Evolutionary conservation across 2,797 vertebrate species (phyloP), one percentile per base, ranked within the genome.

Genomic region (Typhlichthys eigenmanni): DNA sequence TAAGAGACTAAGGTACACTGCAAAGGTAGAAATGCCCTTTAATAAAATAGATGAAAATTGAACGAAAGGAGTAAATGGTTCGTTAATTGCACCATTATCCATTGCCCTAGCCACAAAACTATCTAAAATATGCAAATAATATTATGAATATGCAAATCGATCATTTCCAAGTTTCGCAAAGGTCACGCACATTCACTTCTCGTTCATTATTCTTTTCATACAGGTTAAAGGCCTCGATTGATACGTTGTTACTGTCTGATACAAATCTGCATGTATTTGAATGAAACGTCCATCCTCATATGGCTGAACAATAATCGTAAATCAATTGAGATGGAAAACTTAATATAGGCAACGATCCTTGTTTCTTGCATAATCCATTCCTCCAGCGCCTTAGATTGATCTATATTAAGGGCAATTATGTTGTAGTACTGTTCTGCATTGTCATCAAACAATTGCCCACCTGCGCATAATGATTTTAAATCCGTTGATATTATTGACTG

Each of bases 1-100:
- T 84, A 87, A 87, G 78, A 83, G 71, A 86, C 81, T 79, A 79
- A 85, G 81, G 73, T 80, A 78, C 68, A 78, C 71, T 62, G 79
- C 76, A 61, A 74, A 86, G 78, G 77, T 66, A 83, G 72, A 34
- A 69, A 61, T 81, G 78, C 85, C 80, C 80, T 67, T 49, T 54
- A 58, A 69, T 66, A 60, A 29, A 55, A 54, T 43, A 47, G 47
- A 32, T 34, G 13, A 19, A 58, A 47, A 9, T 46, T 5, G 46
- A 58, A 14, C 7, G 38, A 61, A 14, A 46, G 55, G 12, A 10
- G 47, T 6, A 58, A 74, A 74, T 50, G 55, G 17, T 47, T 6
- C 6, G 11, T 58, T 19, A 53, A 72, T 52, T 59, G 17, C 60
- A 48, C 50, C 57, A 66, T 58, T 10, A 2, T 29, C 24, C 29